These are phyloP conservation scores for Ichneumoninae sp. DNA, from an alignment of 2,888 invertebrate genomes.

Conservation along the genomic window DNA sequence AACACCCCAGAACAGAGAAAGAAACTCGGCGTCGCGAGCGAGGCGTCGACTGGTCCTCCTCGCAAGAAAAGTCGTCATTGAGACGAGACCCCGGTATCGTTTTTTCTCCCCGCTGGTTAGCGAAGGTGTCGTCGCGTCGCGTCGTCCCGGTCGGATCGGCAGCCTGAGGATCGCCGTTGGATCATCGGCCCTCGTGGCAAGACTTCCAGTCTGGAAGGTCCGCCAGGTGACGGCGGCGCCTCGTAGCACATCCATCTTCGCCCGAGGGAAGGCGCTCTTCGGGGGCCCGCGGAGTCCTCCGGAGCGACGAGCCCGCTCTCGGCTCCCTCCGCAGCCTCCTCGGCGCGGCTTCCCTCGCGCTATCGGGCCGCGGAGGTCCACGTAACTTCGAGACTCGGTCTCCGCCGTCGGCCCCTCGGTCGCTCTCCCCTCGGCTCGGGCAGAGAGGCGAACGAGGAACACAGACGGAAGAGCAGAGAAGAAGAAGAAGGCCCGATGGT, in stretches of 20 bases:
- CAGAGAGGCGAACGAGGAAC: slow-evolving; percentile 10
- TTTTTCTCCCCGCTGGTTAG: slow-evolving; percentile 30
- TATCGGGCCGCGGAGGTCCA: slow-evolving; percentile 46
- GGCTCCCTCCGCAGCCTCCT: slow-evolving; percentile 14
- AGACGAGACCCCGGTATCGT: slow-evolving; percentile 46
- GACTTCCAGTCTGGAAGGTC: slow-evolving; percentile 75
- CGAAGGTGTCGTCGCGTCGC: slow-evolving; percentile 55
- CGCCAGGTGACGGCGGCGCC: slow-evolving; percentile 83
- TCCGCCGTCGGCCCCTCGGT: background rate
- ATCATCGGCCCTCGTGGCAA: slow-evolving; percentile 50
- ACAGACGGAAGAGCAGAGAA: slow-evolving; percentile 44
- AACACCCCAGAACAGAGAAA: slow-evolving; percentile 4
- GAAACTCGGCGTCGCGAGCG: slow-evolving; percentile 9
- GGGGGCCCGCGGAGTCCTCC: slow-evolving; percentile 20
- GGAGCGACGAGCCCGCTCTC: slow-evolving; percentile 11
- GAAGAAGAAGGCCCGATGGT: slow-evolving; percentile 45
- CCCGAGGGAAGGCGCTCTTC: slow-evolving; percentile 60
- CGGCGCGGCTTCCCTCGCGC: slow-evolving; percentile 16
- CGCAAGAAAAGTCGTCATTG: slow-evolving; percentile 65
- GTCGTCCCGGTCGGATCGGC: slow-evolving; percentile 33
- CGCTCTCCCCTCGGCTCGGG: background rate
- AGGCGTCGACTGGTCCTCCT: slow-evolving; percentile 61
- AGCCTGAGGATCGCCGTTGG: slow-evolving; percentile 18
- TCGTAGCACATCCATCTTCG: slow-evolving; percentile 82
- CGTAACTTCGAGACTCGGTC: slow-evolving; percentile 36